Evolutionary conservation across 2,113 vertebrate genomes (phyloP).

Genomic region (Chaetura pelagica): DNA sequence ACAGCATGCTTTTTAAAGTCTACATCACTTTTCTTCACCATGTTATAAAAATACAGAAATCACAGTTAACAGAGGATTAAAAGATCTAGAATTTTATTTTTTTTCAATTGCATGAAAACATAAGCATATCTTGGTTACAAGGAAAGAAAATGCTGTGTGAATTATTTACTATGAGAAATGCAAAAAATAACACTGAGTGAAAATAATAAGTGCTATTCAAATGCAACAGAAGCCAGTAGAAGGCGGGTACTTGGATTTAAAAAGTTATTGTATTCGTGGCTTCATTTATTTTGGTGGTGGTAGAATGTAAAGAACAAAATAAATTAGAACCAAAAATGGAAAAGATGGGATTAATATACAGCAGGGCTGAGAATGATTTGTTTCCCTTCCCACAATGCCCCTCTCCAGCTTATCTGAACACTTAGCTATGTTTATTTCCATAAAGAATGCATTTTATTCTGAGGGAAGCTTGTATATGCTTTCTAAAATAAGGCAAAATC

Average conservation of each 20-base stretch:
- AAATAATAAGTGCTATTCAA: slow-evolving; percentile 45
- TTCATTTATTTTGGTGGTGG: slow-evolving; percentile 40
- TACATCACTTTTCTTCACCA: background rate
- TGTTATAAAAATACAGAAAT: background rate
- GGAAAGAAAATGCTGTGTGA: background rate
- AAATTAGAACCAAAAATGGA: slow-evolving; percentile 66
- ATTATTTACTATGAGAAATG: background rate
- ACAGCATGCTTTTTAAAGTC: background rate
- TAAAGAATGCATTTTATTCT: slow-evolving; percentile 51
- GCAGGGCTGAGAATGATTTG: slow-evolving; percentile 62
- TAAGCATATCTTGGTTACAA: slow-evolving; percentile 16
- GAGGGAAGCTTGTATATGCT: background rate
- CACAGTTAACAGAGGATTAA: background rate
- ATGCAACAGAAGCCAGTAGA: slow-evolving; percentile 30
- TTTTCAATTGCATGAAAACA: background rate
- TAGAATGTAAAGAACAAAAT: slow-evolving; percentile 60
- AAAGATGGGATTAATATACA: slow-evolving; percentile 65
- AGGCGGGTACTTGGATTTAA: slow-evolving; percentile 8
- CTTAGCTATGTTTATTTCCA: slow-evolving; percentile 72
- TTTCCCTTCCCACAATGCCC: slow-evolving; percentile 66
- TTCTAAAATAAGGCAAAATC: slow-evolving; percentile 69
- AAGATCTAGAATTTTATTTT: background rate
- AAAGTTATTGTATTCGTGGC: slow-evolving; percentile 44
- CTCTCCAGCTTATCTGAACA: slow-evolving; percentile 73
- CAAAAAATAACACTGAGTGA: background rate